These are phyloP conservation scores for Pantherophis vulpinus DNA, from an alignment of 2,797 vertebrate species.

Conservation along the genomic window DNA sequence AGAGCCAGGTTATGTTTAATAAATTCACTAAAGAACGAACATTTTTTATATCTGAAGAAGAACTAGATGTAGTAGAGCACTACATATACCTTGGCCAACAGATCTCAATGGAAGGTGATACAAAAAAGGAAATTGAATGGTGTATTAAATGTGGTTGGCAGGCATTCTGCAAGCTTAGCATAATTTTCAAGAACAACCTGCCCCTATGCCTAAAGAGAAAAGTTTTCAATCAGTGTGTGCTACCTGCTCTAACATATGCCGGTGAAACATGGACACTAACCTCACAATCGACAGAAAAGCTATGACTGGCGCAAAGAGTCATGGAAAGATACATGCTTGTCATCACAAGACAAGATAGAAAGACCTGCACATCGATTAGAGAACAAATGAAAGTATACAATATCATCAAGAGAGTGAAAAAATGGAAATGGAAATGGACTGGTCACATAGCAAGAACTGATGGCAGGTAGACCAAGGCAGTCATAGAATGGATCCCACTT, in stretches of 20 bases:
- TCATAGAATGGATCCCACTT: background rate
- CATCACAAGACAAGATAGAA: too few relatives aligned
- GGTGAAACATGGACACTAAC: too few relatives aligned
- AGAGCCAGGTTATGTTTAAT: background rate
- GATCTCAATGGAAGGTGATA: background rate
- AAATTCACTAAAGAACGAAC: background rate
- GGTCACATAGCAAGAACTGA: background rate
- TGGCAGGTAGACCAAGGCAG: background rate
- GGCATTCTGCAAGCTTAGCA: too few relatives aligned
- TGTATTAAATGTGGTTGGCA: too few relatives aligned
- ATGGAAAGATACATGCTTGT: too few relatives aligned
- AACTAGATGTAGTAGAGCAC: background rate
- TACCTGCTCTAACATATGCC: too few relatives aligned
- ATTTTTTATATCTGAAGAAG: background rate
- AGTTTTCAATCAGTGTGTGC: too few relatives aligned
- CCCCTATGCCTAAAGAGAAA: too few relatives aligned
- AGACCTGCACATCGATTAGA: background rate
- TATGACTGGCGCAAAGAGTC: too few relatives aligned
- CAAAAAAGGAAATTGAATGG: background rate
- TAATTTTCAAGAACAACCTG: too few relatives aligned
- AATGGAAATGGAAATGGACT: background rate
- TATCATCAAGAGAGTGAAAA: background rate
- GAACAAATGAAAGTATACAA: background rate
- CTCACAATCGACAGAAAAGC: too few relatives aligned
- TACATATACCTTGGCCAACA: background rate